A percentile compares a stretch with the other conserved stretches of the same genome.
These are phyloP conservation scores for Drosophila sturtevanti DNA, from an alignment of 1,140 invertebrate species.

Conservation along the genomic window DNA sequence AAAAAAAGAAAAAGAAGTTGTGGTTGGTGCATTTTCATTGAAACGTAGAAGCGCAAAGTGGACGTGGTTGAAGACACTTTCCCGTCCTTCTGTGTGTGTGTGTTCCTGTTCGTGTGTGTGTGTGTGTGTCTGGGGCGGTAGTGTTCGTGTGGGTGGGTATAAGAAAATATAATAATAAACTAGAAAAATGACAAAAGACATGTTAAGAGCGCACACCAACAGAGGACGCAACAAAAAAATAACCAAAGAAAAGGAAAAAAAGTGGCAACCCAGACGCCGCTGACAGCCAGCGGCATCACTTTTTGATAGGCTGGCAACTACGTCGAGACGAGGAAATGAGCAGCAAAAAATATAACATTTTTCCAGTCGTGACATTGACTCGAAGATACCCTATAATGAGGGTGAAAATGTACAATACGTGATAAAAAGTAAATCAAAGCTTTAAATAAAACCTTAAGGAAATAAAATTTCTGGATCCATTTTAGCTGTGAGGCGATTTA, in stretches of 20 bases:
- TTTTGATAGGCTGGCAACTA: slow-evolving; percentile 39
- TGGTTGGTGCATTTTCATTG: slow-evolving; percentile 64
- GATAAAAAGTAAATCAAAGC: too few species aligned
- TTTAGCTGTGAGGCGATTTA: too few species aligned
- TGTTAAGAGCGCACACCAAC: slow-evolving; percentile 51
- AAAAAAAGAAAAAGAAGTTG: slow-evolving; percentile 44
- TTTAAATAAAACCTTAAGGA: too few species aligned
- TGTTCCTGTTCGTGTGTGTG: slow-evolving; percentile 10
- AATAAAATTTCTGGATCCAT: too few species aligned
- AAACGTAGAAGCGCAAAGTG: slow-evolving; percentile 49
- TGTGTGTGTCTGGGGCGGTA: neutral
- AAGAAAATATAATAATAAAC: slow-evolving; percentile 66
- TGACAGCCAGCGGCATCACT: slow-evolving; percentile 47
- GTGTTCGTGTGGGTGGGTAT: slow-evolving; percentile 15
- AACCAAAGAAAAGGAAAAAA: slow-evolving; percentile 10
- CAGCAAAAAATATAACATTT: neutral
- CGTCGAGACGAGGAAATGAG: neutral
- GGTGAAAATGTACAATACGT: too few species aligned
- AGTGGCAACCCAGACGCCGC: slow-evolving; percentile 26
- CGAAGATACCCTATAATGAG: neutral
- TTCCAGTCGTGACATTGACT: neutral
- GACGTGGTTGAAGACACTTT: slow-evolving; percentile 24
- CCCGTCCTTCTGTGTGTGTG: neutral
- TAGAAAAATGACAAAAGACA: slow-evolving; percentile 68
- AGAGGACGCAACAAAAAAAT: slow-evolving; percentile 11